Evolutionary conservation across 2,113 vertebrate genomes (phyloP), one percentile per base, ranked within the genome.

Genomic region (Ellobius talpinus): DNA sequence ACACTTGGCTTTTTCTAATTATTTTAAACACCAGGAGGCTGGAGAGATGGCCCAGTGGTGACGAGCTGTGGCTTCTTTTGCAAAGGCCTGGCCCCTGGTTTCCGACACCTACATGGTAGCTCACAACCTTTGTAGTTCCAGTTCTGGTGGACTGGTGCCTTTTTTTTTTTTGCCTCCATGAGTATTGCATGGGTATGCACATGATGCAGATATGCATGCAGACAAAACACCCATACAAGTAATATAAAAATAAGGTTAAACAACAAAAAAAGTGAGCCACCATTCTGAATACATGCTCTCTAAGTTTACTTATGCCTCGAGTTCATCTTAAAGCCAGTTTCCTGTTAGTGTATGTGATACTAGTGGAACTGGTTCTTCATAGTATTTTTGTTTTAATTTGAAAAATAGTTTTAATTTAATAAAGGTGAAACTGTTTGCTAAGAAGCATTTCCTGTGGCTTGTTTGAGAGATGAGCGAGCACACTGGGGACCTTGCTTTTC

Each of bases 311-410:
- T 68, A 33, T 17, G 23, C 33, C 14, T 87, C 87, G 77, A 55
- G 77, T 76, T 89, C 45, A 39, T 88, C 26, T 74, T 47, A 90
- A 77, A 79, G 55, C 31, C 47, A 10, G 81, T 42, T 55, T 93
- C 21, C 12, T 45, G 3, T 68, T 19, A 76, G 0, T 81, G 55
- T 29, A 68, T 70, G 58, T 55, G 47, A 16, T 50, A 77, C 19
- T 61, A 81, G 21, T 81, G 52, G 26, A 92, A 73, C 93, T 96
- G 3, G 19, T 78, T 95, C 68, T 84, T 84, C 9, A 78, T 91
- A 42, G 19, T n/a, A 39, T 89, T 88, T 58, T 87, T 73, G 33
- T 88, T 87, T 88, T 79, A 87, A 66, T 72, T 95, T n/a, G 7
- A 17, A 70, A 66, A 68, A 12, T 66, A 66, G 65, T 68, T 68